Evolutionary conservation across 1,140 invertebrate species (phyloP).

Genomic region (Leptinotarsa undecemlineata): DNA sequence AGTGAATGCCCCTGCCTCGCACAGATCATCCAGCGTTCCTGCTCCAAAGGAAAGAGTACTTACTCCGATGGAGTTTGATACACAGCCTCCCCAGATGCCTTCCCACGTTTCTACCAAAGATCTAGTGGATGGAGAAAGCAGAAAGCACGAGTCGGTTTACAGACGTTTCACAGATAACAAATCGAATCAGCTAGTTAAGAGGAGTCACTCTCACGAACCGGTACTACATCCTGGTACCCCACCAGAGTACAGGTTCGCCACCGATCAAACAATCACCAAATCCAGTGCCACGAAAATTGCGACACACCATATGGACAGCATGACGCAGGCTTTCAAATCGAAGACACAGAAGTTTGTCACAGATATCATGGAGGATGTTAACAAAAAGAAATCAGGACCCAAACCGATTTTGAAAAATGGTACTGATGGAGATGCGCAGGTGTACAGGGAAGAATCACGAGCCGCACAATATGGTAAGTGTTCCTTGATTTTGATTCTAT

Average conservation of each 20-base stretch:
- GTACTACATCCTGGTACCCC: constrained; percentile 52
- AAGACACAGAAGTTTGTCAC: constrained; percentile 72
- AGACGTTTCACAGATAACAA: constrained; percentile 41
- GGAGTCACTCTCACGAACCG: constrained; percentile 49
- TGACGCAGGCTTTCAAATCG: constrained; percentile 71
- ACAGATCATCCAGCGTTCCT: constrained; percentile 57
- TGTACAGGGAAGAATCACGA: constrained; percentile 71
- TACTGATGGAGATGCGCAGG: constrained; percentile 63
- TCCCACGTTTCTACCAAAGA: constrained; percentile 37
- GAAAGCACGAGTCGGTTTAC: constrained; percentile 36
- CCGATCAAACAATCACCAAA: constrained; percentile 57
- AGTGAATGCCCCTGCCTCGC: constrained; percentile 60
- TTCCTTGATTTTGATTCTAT: constrained; percentile 25
- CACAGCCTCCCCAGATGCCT: constrained; percentile 58
- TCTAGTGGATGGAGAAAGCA: constrained; percentile 39
- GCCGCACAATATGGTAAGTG: constrained; percentile 71
- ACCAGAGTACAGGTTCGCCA: constrained; percentile 62
- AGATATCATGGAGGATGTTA: constrained; percentile 67
- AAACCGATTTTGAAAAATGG: constrained; percentile 58
- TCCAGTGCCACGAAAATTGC: constrained; percentile 60
- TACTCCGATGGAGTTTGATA: constrained; percentile 67
- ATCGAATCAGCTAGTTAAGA: constrained; percentile 49
- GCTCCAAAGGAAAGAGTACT: constrained; percentile 57
- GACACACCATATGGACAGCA: constrained; percentile 65
- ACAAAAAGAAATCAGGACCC: constrained; percentile 58